Evolutionary conservation across 2,888 invertebrate species (phyloP).

Genomic region (Cheilosia vulpina): DNA sequence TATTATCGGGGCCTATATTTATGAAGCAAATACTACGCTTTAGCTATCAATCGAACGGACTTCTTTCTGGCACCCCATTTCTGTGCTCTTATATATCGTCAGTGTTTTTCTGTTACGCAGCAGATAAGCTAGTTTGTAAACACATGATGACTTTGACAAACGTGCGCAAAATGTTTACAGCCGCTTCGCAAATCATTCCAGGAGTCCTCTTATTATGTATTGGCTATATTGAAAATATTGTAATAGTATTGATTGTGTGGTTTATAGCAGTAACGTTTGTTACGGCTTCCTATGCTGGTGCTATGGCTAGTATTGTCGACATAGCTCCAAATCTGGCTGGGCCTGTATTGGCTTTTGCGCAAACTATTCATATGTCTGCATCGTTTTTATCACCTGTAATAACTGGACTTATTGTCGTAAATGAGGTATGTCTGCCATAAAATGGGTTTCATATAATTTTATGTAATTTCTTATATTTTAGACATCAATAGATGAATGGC

Average conservation of each 20-base stretch:
- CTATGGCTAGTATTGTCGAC: constrained; percentile 91
- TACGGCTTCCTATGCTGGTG: constrained; percentile 89
- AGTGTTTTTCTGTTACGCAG: constrained; percentile 88
- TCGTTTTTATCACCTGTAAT: constrained; percentile 88
- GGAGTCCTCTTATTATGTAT: constrained; percentile 87
- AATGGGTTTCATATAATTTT: constrained; percentile 1
- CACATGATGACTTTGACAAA: constrained; percentile 86
- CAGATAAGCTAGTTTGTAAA: constrained; percentile 86
- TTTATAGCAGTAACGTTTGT: constrained; percentile 88
- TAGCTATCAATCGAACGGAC: constrained; percentile 88
- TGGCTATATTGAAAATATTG: constrained; percentile 87
- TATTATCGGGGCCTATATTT: constrained; percentile 88
- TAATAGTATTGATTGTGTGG: constrained; percentile 86
- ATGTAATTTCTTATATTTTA: constrained; percentile 61
- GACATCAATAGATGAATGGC: constrained; percentile 85
- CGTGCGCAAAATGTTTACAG: constrained; percentile 88
- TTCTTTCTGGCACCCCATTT: constrained; percentile 88
- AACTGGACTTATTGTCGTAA: constrained; percentile 86
- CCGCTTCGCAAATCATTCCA: constrained; percentile 88
- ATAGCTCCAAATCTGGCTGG: constrained; percentile 91
- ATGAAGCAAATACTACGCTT: constrained; percentile 89
- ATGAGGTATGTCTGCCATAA: constrained; percentile 84
- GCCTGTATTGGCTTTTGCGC: constrained; percentile 89
- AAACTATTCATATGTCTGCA: constrained; percentile 91
- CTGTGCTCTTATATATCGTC: constrained; percentile 89